phyloP scores from a whole-genome alignment of 2,797 vertebrate species.

The Tokudaia tokunoshimensis region DNA sequence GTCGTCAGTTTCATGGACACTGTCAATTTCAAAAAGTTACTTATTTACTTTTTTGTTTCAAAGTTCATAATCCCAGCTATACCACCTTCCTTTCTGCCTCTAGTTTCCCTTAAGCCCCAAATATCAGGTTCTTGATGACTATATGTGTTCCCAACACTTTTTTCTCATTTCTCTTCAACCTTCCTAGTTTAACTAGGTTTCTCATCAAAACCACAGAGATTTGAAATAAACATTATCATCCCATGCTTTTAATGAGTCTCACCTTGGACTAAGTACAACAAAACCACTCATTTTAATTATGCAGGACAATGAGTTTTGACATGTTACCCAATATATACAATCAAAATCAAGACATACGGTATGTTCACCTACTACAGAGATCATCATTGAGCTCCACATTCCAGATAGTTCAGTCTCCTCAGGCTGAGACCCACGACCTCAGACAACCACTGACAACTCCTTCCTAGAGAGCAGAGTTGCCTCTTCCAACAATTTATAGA shows the following conservation, averaged over 20 bases:
- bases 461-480: not conserved
- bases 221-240: not conserved
- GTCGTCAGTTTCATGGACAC: not conserved
- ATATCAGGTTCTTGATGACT: not conserved
- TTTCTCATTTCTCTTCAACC: not conserved
- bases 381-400: no score
- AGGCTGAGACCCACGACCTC: not conserved
- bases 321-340: not conserved
- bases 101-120: not conserved
- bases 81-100: not conserved
- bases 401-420: not conserved
- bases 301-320: not conserved
- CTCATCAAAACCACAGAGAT: not conserved
- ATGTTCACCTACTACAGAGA: not conserved
- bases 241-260: conserved; percentile 14
- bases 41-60: not conserved
- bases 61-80: not conserved
- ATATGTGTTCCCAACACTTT: not conserved
- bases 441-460: not conserved
- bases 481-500: not conserved
- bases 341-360: not conserved
- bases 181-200: not conserved
- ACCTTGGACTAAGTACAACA: conserved; percentile 5
- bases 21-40: not conserved
- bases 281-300: not conserved